Evolutionary conservation across 1,140 invertebrate species (phyloP).

Genomic region (Anthonomus grandis): DNA sequence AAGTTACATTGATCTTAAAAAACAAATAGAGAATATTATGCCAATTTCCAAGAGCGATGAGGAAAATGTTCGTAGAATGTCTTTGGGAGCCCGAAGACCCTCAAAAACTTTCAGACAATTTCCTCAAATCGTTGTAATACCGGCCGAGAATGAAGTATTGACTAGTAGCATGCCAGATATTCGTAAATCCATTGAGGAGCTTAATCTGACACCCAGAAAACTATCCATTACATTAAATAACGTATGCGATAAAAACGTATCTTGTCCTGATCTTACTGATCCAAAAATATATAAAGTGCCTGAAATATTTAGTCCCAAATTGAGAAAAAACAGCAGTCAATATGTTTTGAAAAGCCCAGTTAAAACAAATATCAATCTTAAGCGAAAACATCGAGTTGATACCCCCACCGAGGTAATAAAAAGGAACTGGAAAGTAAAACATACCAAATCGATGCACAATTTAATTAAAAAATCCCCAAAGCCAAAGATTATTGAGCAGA

Average conservation of each 20-base stretch:
- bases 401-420: slow-evolving; percentile 32
- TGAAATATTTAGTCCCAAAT: neutral
- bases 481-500: slow-evolving; percentile 23
- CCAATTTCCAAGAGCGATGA: slow-evolving; percentile 33
- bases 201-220: neutral
- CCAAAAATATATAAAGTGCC: slow-evolving; percentile 14
- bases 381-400: slow-evolving; percentile 23
- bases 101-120: slow-evolving; percentile 36
- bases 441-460: slow-evolving; percentile 42
- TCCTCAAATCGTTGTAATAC: slow-evolving; percentile 41
- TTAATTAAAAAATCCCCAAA: slow-evolving; percentile 28
- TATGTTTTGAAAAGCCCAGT: neutral
- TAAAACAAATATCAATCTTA: neutral
- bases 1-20: slow-evolving; percentile 42
- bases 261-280: slow-evolving; percentile 41
- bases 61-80: slow-evolving; percentile 4
- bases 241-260: slow-evolving; percentile 34
- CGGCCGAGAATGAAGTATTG: slow-evolving; percentile 34
- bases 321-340: slow-evolving; percentile 1
- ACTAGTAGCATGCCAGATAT: slow-evolving; percentile 36
- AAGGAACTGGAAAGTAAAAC: slow-evolving; percentile 33
- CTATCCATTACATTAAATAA: slow-evolving; percentile 25
- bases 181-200: slow-evolving; percentile 14
- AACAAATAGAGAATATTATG: slow-evolving; percentile 41
- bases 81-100: slow-evolving; percentile 22